These are phyloP conservation scores for Chloebia gouldiae DNA, from an alignment of 2,113 vertebrate genomes.

Conservation along the genomic window DNA sequence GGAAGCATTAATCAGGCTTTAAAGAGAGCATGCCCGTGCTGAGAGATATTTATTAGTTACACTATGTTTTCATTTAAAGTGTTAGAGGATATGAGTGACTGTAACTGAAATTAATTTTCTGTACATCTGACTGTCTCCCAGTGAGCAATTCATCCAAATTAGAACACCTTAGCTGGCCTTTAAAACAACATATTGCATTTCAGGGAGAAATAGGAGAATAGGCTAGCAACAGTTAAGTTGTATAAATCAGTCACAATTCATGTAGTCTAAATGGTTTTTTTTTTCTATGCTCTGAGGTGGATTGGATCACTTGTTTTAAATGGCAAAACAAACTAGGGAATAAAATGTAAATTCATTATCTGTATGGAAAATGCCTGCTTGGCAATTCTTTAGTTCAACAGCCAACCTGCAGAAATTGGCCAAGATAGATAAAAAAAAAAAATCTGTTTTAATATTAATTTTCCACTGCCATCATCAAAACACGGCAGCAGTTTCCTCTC, in stretches of 20 bases:
- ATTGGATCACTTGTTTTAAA: conserved; percentile 6
- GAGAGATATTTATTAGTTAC: conserved; percentile 49
- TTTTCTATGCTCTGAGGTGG: background rate
- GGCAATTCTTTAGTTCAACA: background rate
- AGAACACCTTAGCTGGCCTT: conserved; percentile 2
- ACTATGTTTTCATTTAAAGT: conserved; percentile 37
- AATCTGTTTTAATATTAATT: conserved; percentile 35
- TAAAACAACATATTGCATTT: background rate
- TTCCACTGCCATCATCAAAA: conserved; percentile 23
- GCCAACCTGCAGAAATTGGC: background rate
- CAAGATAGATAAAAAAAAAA: background rate
- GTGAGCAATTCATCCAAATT: conserved; percentile 16
- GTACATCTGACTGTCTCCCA: conserved; percentile 11
- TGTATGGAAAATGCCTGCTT: background rate
- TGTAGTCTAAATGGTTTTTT: background rate
- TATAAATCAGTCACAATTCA: background rate
- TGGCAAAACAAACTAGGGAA: conserved; percentile 1
- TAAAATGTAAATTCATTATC: conserved; percentile 29
- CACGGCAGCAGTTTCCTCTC: background rate
- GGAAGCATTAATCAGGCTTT: conserved; percentile 47
- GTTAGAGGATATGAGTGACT: conserved; percentile 29
- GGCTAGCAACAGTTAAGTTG: background rate
- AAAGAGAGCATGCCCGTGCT: background rate
- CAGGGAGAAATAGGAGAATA: background rate
- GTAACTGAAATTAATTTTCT: conserved; percentile 29